A percentile compares a stretch with the other conserved stretches of the same genome.
Evolutionary conservation across 30 jellyfish, hydroid and myxozoan genomes (phyloP).

Genomic region (Cassiopea andromeda): DNA sequence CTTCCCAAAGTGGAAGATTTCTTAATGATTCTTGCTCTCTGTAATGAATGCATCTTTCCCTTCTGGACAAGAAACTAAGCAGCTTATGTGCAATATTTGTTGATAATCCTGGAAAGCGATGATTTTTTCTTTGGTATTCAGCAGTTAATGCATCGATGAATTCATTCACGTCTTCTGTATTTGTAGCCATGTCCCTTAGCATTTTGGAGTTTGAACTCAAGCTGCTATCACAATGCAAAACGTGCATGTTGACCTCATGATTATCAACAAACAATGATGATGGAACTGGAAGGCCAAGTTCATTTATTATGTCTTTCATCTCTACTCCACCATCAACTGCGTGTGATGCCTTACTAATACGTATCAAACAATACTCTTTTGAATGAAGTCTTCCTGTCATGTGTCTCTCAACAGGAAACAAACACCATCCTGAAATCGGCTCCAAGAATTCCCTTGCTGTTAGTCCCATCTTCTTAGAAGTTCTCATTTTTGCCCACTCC

Average conservation of each 20-base stretch:
- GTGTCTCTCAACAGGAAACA: conserved; percentile 27
- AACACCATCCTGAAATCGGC: conserved; percentile 35
- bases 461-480: not conserved
- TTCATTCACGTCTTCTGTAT: not conserved
- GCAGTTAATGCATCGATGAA: conserved; percentile 15
- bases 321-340: not conserved
- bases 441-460: conserved; percentile 6
- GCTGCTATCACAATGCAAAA: no score
- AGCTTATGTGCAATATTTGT: conserved; percentile 7
- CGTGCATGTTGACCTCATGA: not conserved
- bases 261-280: not conserved
- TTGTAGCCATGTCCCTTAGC: not conserved
- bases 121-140: not conserved
- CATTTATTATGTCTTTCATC: not conserved
- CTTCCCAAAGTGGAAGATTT: conserved; percentile 33
- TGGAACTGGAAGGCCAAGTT: conserved; percentile 20
- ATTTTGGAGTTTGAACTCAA: not conserved
- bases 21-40: not conserved
- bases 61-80: conserved; percentile 7
- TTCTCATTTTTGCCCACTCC: not conserved
- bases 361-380: not conserved
- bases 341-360: conserved; percentile 16
- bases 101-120: conserved; percentile 3
- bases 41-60: not conserved
- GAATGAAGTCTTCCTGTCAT: no score